Base-by-base conservation (phyloP, 2,888 invertebrate species). In the Oxytorus armatus region DNA sequence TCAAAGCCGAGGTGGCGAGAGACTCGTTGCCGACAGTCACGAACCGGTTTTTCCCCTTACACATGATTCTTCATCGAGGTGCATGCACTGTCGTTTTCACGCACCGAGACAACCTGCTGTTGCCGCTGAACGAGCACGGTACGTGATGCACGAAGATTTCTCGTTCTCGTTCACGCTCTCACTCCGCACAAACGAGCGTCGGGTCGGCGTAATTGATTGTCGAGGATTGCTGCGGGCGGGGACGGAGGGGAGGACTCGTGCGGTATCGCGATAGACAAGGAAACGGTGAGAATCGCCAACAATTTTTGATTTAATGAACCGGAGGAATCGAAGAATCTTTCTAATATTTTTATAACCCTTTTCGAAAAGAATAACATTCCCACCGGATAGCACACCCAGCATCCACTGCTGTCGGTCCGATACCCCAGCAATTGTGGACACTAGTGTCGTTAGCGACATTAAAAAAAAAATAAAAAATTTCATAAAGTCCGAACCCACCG, bases 1-100 rank as follows among this genome's bases (percentile, higher is more conserved):
- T 42, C 51, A 10, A 18, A 47, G 65, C 33, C 53, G 57, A 49
- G 53, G 47, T 69, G 49, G 42, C 59, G 21, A 66, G 39, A 51
- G 18, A 39, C 33, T 66, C 36, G 53, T 68, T 16, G 55, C 42
- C 53, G 29, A 29, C 53, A 42, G 39, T 69, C 69, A 51, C 61
- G 69, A 69, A 76, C 76, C 76, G 69, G 76, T 76, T 76, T 75
- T 10, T 11, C 44, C 14, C 39, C 59, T 42, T 25, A 44, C 69
- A 69, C 53, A 36, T 49, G 39, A 63, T 69, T 63, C 69, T 16
- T 55, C 36, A 65, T 65, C 18, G 33, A 44, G 33, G 63, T 29
- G 14, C 44, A 25, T 69, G 69, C 76, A 44, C 76, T 53, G 44
- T 36, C 47, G 61, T 63, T 61, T 69, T 77, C 76, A 63, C 53